These are phyloP conservation scores for Montipora efflorescens DNA, from an alignment of 64 coral and sea anemone genomes.

Conservation along the genomic window DNA sequence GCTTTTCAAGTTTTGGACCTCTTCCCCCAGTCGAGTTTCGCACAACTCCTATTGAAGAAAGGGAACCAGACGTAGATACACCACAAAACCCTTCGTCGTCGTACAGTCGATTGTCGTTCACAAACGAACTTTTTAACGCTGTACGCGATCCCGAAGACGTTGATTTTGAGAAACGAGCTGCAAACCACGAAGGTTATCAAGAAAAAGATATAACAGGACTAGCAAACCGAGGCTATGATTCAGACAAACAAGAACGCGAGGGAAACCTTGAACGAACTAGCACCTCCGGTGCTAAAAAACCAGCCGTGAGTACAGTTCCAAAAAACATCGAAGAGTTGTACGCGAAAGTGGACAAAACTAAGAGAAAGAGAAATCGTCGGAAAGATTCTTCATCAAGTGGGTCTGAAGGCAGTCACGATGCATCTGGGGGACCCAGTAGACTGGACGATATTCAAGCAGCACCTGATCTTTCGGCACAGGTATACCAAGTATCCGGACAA, in stretches of 20 bases:
- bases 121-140: constrained; percentile 74
- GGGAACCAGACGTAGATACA: constrained; percentile 14
- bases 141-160: not conserved
- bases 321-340: constrained; percentile 48
- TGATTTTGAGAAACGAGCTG: not conserved
- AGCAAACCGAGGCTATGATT: constrained; percentile 53
- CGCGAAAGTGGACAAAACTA: constrained; percentile 76
- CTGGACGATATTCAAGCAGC: not conserved
- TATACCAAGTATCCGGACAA: not conserved
- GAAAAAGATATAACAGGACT: constrained; percentile 40
- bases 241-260: constrained; percentile 31
- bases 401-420: not conserved
- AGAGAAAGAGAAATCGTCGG: constrained; percentile 66
- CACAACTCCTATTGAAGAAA: constrained; percentile 7
- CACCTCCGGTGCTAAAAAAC: not conserved
- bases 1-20: constrained; percentile 84
- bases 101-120: constrained; percentile 63
- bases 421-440: not conserved
- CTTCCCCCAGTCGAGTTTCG: constrained; percentile 67
- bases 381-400: not conserved
- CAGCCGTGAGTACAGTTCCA: not conserved
- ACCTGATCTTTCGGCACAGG: not conserved
- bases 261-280: not conserved
- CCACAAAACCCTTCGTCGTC: not conserved
- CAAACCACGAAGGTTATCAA: not conserved